A percentile compares a stretch with the other conserved stretches of the same genome.
These are phyloP conservation scores for Drosophila elegans DNA, from an alignment of 1,140 invertebrate species.

Conservation along the genomic window DNA sequence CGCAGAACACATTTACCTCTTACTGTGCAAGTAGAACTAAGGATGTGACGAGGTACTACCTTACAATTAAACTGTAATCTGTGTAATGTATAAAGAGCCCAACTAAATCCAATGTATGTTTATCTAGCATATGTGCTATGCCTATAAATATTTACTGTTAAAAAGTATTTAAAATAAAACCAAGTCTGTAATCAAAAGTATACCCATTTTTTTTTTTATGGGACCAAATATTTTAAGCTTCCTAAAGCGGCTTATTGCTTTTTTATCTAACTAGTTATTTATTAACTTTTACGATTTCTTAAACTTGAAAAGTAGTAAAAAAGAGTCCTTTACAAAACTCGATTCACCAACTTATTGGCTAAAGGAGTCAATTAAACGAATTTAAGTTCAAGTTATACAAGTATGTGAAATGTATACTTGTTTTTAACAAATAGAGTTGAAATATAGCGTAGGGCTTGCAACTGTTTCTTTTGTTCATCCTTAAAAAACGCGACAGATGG, in stretches of 20 bases:
- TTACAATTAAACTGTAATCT: slow-evolving; percentile 55
- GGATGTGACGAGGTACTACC: slow-evolving; percentile 45
- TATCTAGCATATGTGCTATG: slow-evolving; percentile 50
- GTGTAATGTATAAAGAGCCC: slow-evolving; percentile 58
- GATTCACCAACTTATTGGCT: too few relatives aligned
- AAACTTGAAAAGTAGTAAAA: too few relatives aligned
- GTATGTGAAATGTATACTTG: too few relatives aligned
- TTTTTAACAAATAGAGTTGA: too few relatives aligned
- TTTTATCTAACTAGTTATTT: not conserved
- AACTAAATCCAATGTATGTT: slow-evolving; percentile 33
- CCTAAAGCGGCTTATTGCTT: not conserved
- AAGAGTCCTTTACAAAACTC: too few relatives aligned
- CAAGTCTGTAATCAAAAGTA: slow-evolving; percentile 69
- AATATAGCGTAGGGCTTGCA: not conserved
- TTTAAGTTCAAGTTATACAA: too few relatives aligned
- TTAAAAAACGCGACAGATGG: not conserved
- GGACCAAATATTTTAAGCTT: not conserved
- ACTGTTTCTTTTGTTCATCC: too few relatives aligned
- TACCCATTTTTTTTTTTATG: not conserved
- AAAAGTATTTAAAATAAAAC: slow-evolving; percentile 75
- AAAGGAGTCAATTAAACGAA: too few relatives aligned
- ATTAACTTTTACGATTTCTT: too few relatives aligned
- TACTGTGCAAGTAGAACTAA: slow-evolving; percentile 69
- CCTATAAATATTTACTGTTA: slow-evolving; percentile 70
- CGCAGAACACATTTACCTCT: slow-evolving; percentile 77